Conservation (phyloP, 2,888 invertebrate species). For the Anorthoa munda region DNA sequence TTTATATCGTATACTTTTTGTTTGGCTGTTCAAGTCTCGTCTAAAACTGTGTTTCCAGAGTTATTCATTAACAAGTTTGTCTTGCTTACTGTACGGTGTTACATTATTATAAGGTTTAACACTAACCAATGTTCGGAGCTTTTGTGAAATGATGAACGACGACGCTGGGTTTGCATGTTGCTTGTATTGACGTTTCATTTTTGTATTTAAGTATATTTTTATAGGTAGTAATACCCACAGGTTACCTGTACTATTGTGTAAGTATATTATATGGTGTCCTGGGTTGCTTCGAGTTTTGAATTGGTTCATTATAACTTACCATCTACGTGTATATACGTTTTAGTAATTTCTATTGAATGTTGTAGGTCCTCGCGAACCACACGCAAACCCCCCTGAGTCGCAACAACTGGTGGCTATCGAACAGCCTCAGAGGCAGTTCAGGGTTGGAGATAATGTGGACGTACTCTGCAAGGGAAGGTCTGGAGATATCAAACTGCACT, state of each 20-base stretch:
- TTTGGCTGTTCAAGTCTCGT: slow-evolving; percentile 31
- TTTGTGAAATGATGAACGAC: slow-evolving; percentile 27
- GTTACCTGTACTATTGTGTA: slow-evolving; percentile 43
- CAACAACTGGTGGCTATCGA: slow-evolving; percentile 80
- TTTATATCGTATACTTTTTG: slow-evolving; percentile 13
- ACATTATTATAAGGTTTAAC: slow-evolving; percentile 14
- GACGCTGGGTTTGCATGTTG: slow-evolving; percentile 56
- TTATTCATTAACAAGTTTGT: slow-evolving; percentile 46
- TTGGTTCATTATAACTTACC: slow-evolving; percentile 27
- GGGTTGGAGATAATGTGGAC: slow-evolving; percentile 82
- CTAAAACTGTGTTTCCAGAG: slow-evolving; percentile 24
- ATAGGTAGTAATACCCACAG: slow-evolving; percentile 6
- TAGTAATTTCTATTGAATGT: slow-evolving; percentile 48
- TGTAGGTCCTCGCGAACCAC: slow-evolving; percentile 74
- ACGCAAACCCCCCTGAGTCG: slow-evolving; percentile 35
- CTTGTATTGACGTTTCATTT: slow-evolving; percentile 28
- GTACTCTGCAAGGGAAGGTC: slow-evolving; percentile 76
- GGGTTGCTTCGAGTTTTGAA: slow-evolving; percentile 39
- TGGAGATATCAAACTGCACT: slow-evolving; percentile 71
- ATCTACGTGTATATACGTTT: slow-evolving; percentile 33
- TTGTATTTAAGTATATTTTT: slow-evolving; percentile 26
- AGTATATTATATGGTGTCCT: slow-evolving; percentile 42
- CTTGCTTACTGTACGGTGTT: slow-evolving; percentile 44
- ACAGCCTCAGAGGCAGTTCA: slow-evolving; percentile 79
- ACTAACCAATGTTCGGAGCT: slow-evolving; percentile 28